A percentile compares a stretch with the other conserved stretches of the same genome.
phyloP scores from a whole-genome alignment of 2,888 invertebrate species.

The Standfussiana lucernea region DNA sequence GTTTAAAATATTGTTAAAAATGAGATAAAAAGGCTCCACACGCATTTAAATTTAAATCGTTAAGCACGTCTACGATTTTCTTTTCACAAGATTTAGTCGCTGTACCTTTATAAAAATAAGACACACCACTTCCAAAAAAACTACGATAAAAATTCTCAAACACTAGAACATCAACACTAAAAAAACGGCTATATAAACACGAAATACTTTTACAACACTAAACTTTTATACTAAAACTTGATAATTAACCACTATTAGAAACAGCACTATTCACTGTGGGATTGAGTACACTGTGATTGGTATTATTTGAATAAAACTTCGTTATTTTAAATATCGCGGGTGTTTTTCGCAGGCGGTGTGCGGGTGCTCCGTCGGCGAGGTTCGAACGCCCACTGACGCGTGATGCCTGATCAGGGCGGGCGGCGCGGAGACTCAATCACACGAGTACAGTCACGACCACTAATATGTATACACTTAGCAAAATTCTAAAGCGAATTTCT shows the following conservation, averaged over 20 bases:
- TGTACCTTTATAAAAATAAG: constrained; percentile 44
- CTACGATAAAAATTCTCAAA: constrained; percentile 32
- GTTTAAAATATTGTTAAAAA: not conserved
- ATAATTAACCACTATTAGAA: constrained; percentile 23
- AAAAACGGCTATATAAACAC: constrained; percentile 62
- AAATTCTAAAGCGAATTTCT: not conserved
- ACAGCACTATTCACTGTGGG: constrained; percentile 32
- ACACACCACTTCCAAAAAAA: constrained; percentile 44
- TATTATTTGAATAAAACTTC: constrained; percentile 45
- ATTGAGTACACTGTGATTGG: not conserved
- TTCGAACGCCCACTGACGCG: constrained; percentile 68
- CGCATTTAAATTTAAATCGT: constrained; percentile 53
- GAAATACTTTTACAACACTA: constrained; percentile 54
- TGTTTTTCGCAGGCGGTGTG: constrained; percentile 36
- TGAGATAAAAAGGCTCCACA: constrained; percentile 10
- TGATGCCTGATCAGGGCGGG: constrained; percentile 60
- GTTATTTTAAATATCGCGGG: constrained; percentile 51
- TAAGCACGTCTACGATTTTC: not conserved
- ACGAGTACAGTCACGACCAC: constrained; percentile 30
- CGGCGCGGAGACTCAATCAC: constrained; percentile 72
- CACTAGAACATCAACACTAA: constrained; percentile 62
- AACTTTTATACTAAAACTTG: constrained; percentile 43
- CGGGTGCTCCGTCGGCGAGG: constrained; percentile 50
- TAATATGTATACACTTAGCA: not conserved
- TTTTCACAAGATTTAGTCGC: not conserved